Conservation (phyloP, 2,888 invertebrate species). For the Aplocera efformata region DNA sequence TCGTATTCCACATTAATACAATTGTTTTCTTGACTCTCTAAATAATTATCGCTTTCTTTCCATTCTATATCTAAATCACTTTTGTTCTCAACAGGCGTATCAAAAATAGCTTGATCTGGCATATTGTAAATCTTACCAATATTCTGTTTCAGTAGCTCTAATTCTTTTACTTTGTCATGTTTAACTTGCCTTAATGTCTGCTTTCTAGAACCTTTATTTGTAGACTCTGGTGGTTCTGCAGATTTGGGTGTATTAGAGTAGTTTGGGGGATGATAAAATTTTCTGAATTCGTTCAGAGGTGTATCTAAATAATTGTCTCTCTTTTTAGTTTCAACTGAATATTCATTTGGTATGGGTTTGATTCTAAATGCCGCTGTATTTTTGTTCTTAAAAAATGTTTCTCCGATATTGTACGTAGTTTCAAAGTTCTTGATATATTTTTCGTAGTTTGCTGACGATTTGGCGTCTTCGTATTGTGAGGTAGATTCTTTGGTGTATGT, state of each 20-base stretch:
- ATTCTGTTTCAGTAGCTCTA: constrained; percentile 47
- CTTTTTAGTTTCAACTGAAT: constrained; percentile 3
- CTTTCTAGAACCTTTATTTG: constrained; percentile 10
- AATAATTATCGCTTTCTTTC: not conserved
- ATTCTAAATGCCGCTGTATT: constrained; percentile 24
- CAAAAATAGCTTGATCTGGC: constrained; percentile 18
- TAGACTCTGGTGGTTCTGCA: not conserved
- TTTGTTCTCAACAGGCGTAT: constrained; percentile 7
- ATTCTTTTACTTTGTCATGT: constrained; percentile 35
- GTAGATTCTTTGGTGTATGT: constrained; percentile 17
- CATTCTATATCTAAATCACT: constrained; percentile 1
- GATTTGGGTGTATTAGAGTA: constrained; percentile 8
- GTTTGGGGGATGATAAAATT: constrained; percentile 45
- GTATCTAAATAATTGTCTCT: constrained; percentile 52
- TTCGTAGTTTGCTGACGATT: constrained; percentile 36
- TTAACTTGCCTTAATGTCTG: constrained; percentile 24
- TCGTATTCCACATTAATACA: not conserved
- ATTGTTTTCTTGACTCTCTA: not conserved
- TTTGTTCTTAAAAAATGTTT: constrained; percentile 39
- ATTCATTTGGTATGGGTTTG: constrained; percentile 12
- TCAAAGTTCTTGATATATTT: constrained; percentile 53
- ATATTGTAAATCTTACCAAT: constrained; percentile 45
- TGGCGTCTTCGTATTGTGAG: constrained; percentile 19
- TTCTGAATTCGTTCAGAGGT: constrained; percentile 61
- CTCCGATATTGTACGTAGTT: constrained; percentile 36